Conservation (phyloP, 2,113 vertebrate genomes). For the Thamnaconus septentrionalis region DNA sequence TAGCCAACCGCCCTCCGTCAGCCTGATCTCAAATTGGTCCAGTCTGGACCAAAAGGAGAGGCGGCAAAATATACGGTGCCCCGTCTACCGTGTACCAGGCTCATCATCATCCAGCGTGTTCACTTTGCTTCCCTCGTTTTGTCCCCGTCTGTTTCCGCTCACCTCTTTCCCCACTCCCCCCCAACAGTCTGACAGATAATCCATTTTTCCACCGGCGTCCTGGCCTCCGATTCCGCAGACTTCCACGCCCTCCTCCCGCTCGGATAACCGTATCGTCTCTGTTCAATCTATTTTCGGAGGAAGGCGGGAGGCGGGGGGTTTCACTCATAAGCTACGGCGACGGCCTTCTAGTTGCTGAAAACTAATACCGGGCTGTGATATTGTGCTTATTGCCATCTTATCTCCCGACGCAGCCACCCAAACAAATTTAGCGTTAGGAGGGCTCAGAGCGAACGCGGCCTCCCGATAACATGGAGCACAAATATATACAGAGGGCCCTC, state of each 20-base stretch:
- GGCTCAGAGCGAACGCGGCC: conserved; percentile 28
- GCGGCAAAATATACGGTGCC: no score
- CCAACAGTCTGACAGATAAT: conserved; percentile 22
- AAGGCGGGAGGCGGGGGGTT: background rate
- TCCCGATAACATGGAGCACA: conserved; percentile 49
- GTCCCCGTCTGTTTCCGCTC: conserved; percentile 5
- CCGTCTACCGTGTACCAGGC: background rate
- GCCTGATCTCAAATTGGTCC: no score
- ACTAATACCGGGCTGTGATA: conserved; percentile 54
- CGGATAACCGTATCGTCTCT: conserved; percentile 25
- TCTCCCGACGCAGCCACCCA: conserved; percentile 55
- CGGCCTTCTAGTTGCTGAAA: conserved; percentile 57
- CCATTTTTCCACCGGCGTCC: conserved; percentile 18
- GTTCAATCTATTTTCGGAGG: conserved; percentile 19
- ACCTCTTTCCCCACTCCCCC: background rate
- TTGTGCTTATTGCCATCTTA: conserved; percentile 64
- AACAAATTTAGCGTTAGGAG: conserved; percentile 57
- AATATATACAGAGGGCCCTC: conserved; percentile 29
- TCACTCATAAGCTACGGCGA: conserved; percentile 40
- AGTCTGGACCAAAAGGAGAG: no score
- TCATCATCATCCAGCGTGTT: background rate
- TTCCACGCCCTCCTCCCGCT: conserved; percentile 12
- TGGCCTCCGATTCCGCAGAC: conserved; percentile 30
- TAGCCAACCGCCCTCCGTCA: no score
- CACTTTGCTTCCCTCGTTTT: background rate